These are phyloP conservation scores for Heteromurus nitidus DNA, from an alignment of 2,888 invertebrate genomes.

Conservation along the genomic window DNA sequence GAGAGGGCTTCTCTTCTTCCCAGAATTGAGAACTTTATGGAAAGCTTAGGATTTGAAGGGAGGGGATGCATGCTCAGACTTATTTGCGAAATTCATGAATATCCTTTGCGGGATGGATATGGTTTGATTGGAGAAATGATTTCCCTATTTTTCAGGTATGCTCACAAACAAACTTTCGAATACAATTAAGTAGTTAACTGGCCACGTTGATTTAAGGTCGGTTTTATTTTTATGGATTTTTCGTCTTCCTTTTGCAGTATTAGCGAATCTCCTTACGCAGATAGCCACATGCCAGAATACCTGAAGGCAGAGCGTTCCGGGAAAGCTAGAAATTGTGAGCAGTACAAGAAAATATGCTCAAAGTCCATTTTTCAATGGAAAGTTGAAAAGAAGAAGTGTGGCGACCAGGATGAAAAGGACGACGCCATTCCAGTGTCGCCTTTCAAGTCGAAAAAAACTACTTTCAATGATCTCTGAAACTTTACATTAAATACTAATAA, in stretches of 20 bases:
- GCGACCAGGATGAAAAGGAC: background rate
- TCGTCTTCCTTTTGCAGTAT: conserved; percentile 57
- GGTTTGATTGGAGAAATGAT: conserved; percentile 72
- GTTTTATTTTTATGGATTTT: background rate
- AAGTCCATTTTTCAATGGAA: conserved; percentile 59
- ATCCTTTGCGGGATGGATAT: conserved; percentile 67
- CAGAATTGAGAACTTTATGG: conserved; percentile 65
- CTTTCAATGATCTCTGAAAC: background rate
- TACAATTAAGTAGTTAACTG: no score
- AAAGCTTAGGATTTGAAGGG: conserved; percentile 66
- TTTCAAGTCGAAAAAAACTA: background rate
- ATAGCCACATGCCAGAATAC: conserved; percentile 71
- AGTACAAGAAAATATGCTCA: conserved; percentile 28
- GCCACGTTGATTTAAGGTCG: background rate
- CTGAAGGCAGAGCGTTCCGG: conserved; percentile 69
- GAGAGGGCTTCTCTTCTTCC: conserved; percentile 71
- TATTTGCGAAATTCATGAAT: conserved; percentile 72
- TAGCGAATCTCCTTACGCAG: conserved; percentile 68
- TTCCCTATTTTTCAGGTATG: conserved; percentile 70
- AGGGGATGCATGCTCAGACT: conserved; percentile 69
- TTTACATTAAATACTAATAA: no score
- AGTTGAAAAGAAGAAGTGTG: conserved; percentile 1
- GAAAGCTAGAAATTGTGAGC: conserved; percentile 39
- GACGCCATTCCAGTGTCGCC: no score
- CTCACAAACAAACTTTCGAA: no score